Base-by-base conservation (phyloP, 2,888 invertebrate species). In the Papilio protenor region DNA sequence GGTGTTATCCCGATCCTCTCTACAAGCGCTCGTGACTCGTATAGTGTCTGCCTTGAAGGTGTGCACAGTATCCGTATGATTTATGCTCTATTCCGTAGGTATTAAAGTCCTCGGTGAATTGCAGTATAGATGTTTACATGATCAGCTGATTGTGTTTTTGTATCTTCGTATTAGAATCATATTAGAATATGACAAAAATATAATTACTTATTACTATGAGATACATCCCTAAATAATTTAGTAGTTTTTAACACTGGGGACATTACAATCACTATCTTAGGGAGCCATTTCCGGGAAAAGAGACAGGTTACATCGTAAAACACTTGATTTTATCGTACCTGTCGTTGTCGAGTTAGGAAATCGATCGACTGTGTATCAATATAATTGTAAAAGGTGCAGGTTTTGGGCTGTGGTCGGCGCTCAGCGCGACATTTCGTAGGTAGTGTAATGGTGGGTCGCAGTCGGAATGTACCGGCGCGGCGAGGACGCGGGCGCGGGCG, bases 101-200 rank as follows among this genome's bases (percentile, higher is more conserved):
- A 78, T 75, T 75, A 77, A 75, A 75, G 75, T 78, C 61, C 47
- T 57, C 40, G 72, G 57, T 78, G 21, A 70, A 61, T 84, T 66
- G 47, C 75, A 73, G 18, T 18, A 47, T 49, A 87, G 86, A 91
- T 94, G 94, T 94, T 94, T 94, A 94, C 93, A 90, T 84, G 92
- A 93, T 92, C 94, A 94, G 94, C 94, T 94, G 94, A 91, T 93
- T 87, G 83, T 85, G 84, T 83, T 87, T 84, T 80, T 81, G 80
- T 83, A 82, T 81, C 84, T 85, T 87, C 79, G 12, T 76, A 81
- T 77, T 86, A 87, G 87, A 89, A 85, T 91, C 90, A 84, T 87
- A 86, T 89, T 87, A 86, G 91, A 90, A 81, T 81, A 73, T 79
- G 79, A 80, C 76, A 73, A 76, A 57, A 52, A 57, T 55, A 73